phyloP scores from a whole-genome alignment of 2,797 vertebrate species.

The Acanthurus tractus region DNA sequence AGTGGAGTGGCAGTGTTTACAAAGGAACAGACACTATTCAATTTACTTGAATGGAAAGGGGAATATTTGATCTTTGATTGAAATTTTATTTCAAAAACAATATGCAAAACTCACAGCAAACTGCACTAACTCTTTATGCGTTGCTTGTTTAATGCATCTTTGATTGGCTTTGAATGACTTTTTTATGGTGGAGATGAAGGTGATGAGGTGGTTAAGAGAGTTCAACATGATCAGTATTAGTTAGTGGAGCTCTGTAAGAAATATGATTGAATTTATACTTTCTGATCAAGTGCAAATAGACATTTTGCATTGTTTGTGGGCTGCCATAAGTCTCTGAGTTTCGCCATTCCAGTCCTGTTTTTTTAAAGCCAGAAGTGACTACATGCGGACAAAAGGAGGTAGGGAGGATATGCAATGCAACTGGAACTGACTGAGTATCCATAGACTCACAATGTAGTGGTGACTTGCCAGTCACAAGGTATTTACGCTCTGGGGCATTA shows the following conservation, averaged over 20 bases:
- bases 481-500: too few relatives aligned
- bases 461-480: too few relatives aligned
- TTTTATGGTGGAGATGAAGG: constrained; percentile 36
- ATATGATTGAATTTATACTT: neutral
- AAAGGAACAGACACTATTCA: constrained; percentile 7
- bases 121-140: constrained; percentile 7
- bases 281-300: too few relatives aligned
- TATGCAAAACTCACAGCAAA: neutral
- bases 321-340: too few relatives aligned
- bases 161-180: constrained; percentile 27
- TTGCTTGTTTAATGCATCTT: constrained; percentile 34
- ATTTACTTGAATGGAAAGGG: constrained; percentile 14
- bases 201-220: constrained; percentile 11
- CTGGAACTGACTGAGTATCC: too few relatives aligned
- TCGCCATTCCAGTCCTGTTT: too few relatives aligned
- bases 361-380: too few relatives aligned
- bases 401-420: too few relatives aligned
- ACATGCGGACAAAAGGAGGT: too few relatives aligned
- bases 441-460: too few relatives aligned
- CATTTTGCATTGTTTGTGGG: too few relatives aligned
- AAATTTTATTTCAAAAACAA: constrained; percentile 27
- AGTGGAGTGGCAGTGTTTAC: neutral
- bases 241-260: neutral
- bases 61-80: constrained; percentile 24
- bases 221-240: constrained; percentile 2